Evolutionary conservation across 2,888 invertebrate genomes (phyloP).

Genomic region (Limnephilus rhombicus): DNA sequence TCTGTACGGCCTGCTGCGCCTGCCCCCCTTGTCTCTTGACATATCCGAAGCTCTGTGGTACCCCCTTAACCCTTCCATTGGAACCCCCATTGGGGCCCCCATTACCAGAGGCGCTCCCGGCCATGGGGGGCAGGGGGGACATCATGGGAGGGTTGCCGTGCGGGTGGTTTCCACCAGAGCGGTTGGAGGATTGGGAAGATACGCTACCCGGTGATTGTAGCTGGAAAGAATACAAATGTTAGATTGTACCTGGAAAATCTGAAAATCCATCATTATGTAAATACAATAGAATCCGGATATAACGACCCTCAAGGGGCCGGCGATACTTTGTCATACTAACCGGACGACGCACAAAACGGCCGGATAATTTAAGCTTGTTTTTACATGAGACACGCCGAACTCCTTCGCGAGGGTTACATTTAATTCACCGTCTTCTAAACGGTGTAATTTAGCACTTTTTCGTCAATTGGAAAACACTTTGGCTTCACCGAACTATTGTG

Average conservation of each 20-base stretch:
- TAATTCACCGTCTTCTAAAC: too few species aligned
- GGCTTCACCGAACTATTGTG: too few species aligned
- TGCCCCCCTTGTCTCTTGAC: conserved; percentile 83
- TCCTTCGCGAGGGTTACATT: too few species aligned
- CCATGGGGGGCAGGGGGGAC: conserved; percentile 68
- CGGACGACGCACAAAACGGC: too few species aligned
- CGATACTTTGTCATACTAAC: too few species aligned
- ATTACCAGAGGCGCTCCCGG: conserved; percentile 75
- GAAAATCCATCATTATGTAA: conserved; percentile 67
- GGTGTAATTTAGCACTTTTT: too few species aligned
- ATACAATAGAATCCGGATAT: too few species aligned
- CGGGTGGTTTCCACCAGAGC: conserved; percentile 71
- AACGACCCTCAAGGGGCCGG: too few species aligned
- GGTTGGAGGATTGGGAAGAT: conserved; percentile 68
- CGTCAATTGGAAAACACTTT: too few species aligned
- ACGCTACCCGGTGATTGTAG: conserved; percentile 77
- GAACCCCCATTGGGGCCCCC: conserved; percentile 78
- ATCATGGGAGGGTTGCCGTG: conserved; percentile 70
- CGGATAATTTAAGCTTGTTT: too few species aligned
- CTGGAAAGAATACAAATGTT: conserved; percentile 68
- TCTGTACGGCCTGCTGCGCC: conserved; percentile 17
- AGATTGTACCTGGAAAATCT: conserved; percentile 71
- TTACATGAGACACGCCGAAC: too few species aligned
- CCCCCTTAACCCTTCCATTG: conserved; percentile 83
- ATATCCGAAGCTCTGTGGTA: conserved; percentile 91